phyloP scores from a whole-genome alignment of 2,113 vertebrate species.

The Sitta europaea region DNA sequence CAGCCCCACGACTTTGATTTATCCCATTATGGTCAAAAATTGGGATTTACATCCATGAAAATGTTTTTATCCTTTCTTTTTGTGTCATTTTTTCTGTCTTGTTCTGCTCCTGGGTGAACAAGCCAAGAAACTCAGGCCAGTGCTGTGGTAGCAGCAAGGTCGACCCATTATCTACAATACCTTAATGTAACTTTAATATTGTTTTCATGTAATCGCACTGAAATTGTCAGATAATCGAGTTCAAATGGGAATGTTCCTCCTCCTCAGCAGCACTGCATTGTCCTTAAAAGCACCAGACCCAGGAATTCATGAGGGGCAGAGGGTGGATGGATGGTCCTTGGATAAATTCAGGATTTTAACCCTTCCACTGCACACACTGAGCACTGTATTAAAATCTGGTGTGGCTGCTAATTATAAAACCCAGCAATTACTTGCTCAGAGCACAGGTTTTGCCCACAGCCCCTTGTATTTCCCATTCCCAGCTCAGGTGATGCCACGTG shows the following conservation, averaged over 20 bases:
- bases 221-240: background rate
- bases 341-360: background rate
- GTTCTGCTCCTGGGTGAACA: background rate
- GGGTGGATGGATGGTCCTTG: background rate
- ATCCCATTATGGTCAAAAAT: fast-evolving
- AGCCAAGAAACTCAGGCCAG: background rate
- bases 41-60: background rate
- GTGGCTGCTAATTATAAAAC: background rate
- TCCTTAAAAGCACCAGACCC: background rate
- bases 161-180: background rate
- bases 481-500: background rate
- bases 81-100: background rate
- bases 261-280: background rate
- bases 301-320: background rate
- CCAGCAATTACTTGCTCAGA: background rate
- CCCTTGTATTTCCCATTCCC: background rate
- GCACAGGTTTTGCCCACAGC: background rate
- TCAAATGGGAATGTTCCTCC: background rate
- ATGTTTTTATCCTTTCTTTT: background rate
- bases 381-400: background rate
- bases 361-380: background rate
- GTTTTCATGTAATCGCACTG: background rate
- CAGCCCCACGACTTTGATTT: background rate
- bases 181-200: background rate
- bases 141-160: background rate